A percentile compares a stretch with the other conserved stretches of the same genome.
Conservation (phyloP, 2,797 vertebrate genomes). For the Cetoscarus ocellatus region DNA sequence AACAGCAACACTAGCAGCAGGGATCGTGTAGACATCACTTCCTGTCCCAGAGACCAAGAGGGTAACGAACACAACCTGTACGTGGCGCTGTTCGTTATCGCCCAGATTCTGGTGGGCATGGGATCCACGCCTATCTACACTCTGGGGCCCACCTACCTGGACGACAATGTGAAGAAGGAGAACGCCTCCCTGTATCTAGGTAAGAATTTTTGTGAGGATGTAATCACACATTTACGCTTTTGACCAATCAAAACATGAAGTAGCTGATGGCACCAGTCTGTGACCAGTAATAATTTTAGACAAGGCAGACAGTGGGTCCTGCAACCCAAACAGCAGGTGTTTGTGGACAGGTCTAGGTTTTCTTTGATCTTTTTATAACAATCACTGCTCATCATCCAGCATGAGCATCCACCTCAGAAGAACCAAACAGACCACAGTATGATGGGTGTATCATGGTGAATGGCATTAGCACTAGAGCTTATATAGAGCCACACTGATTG, state of each 20-base stretch:
- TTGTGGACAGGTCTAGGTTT: background rate
- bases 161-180: slow-evolving; percentile 99
- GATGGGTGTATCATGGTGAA: no score
- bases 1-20: slow-evolving; percentile 79
- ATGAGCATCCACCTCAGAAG: no score
- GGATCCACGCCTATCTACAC: slow-evolving; percentile 99
- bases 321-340: background rate
- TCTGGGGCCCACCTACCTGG: slow-evolving; percentile 96
- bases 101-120: slow-evolving; percentile 97
- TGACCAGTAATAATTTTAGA: background rate
- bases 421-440: no score
- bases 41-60: slow-evolving; percentile 88
- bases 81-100: slow-evolving; percentile 94
- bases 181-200: slow-evolving; percentile 98
- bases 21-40: slow-evolving; percentile 81
- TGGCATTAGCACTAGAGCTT: no score
- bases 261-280: background rate
- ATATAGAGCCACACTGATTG: no score
- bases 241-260: background rate
- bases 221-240: background rate
- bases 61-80: slow-evolving; percentile 94
- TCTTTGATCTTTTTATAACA: background rate
- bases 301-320: background rate
- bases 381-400: no score
- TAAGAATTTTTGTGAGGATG: slow-evolving; percentile 78